Evolutionary conservation across 2,113 vertebrate species (phyloP).

Genomic region (Scortum barcoo): DNA sequence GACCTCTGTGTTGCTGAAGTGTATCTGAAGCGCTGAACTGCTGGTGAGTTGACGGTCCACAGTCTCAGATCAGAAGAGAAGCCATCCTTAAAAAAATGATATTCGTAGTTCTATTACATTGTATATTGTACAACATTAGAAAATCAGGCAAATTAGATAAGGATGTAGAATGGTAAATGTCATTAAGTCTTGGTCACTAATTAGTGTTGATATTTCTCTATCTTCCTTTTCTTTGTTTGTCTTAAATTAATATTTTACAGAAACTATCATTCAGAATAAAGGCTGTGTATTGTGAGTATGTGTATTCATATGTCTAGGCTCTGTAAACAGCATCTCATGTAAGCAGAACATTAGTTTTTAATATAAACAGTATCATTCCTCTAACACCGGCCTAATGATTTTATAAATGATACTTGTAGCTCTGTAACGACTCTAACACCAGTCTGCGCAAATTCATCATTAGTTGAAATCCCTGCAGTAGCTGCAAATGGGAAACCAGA

Average conservation of each 20-base stretch:
- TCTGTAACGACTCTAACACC: background rate
- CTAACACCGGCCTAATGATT: slow-evolving; percentile 2
- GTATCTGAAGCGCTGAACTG: slow-evolving; percentile 74
- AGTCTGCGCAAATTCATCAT: background rate
- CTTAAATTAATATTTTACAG: background rate
- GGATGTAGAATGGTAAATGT: background rate
- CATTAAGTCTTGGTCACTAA: background rate
- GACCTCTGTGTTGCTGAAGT: slow-evolving; percentile 84
- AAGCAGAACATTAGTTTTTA: background rate
- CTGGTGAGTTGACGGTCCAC: slow-evolving; percentile 50
- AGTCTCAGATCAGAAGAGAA: slow-evolving; percentile 10
- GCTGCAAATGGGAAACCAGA: background rate
- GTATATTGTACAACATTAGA: background rate
- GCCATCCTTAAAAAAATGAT: slow-evolving; percentile 41
- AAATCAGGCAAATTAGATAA: background rate
- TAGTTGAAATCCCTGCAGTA: background rate
- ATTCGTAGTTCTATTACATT: background rate
- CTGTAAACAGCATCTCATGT: too few relatives aligned
- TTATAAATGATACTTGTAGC: background rate
- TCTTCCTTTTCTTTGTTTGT: background rate
- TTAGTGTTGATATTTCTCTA: background rate
- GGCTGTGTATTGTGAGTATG: background rate
- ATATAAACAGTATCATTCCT: background rate
- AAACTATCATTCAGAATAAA: background rate
- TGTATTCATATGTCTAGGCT: background rate